These are phyloP conservation scores for Falcaria lacertinaria DNA, from an alignment of 2,888 invertebrate genomes.

Conservation along the genomic window DNA sequence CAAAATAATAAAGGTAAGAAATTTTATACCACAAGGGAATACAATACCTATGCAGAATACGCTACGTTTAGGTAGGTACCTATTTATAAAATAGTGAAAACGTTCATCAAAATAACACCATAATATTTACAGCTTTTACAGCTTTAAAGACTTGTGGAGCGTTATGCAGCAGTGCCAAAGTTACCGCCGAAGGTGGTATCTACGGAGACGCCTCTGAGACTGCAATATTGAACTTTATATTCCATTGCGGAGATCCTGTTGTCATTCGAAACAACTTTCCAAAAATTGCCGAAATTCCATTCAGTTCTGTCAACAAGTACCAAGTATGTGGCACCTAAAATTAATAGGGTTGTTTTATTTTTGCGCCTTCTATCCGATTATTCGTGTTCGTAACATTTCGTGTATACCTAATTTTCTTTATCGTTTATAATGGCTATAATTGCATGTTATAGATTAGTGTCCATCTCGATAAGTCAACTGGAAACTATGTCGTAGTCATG, in stretches of 20 bases:
- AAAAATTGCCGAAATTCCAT: conserved; percentile 94
- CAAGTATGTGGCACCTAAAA: conserved; percentile 71
- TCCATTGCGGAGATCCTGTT: conserved; percentile 83
- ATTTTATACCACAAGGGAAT: too few species aligned
- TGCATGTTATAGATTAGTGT: conserved; percentile 77
- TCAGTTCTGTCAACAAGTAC: conserved; percentile 96
- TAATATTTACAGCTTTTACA: conserved; percentile 78
- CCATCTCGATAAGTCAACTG: conserved; percentile 88
- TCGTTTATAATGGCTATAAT: conserved; percentile 1
- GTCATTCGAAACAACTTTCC: conserved; percentile 86
- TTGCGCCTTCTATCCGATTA: too few species aligned
- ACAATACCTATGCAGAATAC: too few species aligned
- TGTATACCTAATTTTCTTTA: too few species aligned
- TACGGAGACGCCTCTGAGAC: conserved; percentile 95
- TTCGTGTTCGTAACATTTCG: too few species aligned
- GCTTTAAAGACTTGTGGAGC: conserved; percentile 94
- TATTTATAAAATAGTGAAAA: not conserved
- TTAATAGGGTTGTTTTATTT: not conserved
- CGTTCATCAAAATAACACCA: not conserved
- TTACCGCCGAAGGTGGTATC: conserved; percentile 89
- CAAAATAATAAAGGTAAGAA: conserved; percentile 40
- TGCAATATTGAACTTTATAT: conserved; percentile 90
- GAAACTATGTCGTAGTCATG: conserved; percentile 91
- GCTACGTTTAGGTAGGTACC: too few species aligned
- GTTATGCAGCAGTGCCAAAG: conserved; percentile 96